Evolutionary conservation across 1,140 invertebrate species (phyloP), one percentile per base, ranked within the genome.

Genomic region (Pentalonia nigronervosa): DNA sequence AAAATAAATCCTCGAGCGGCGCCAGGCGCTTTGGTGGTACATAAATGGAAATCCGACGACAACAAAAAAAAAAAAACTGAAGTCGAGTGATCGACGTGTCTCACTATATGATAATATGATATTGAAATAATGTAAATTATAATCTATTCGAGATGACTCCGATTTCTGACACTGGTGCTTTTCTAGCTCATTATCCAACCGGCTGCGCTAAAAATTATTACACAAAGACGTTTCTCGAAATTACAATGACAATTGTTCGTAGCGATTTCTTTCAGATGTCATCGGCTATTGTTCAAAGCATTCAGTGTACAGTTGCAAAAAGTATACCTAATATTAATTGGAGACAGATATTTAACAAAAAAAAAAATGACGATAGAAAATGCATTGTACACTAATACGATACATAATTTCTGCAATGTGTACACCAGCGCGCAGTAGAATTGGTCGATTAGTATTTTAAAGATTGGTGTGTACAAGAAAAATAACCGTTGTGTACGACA

Each of bases 101-200:
- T 76, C 30, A 76, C 30, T 76, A 76, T 76, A 76, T 20, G 14
- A 76, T 76, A n/a, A 76, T n/a, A 34, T 17, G n/a, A 76, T 76
- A 34, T 76, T 76, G 60, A 76, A 76, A 34, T n/a, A 76, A n/a
- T n/a, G n/a, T 76, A 76, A 76, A 76, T n/a, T 76, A n/a, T n/a
- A n/a, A 76, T 76, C 17, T 20, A n/a, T 34, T 76, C 30, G 3
- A 76, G 30, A 76, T 76, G 30, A 76, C 60, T 76, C 14, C n/a
- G 60, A 76, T 7, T 76, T n/a, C 30, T 76, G n/a, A n/a, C 60
- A 76, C n/a, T 76, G 8, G 60, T 1, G 9, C 4, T n/a, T 76
- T 14, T 76, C 30, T 76, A n/a, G 30, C n/a, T 76, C 60, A 34
- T 76, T 76, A 76, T 76, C 60, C 30, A n/a, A 76, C 60, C 60